Conservation (phyloP, 2,113 vertebrate species). For the Microcebus ravelobensis region DNA sequence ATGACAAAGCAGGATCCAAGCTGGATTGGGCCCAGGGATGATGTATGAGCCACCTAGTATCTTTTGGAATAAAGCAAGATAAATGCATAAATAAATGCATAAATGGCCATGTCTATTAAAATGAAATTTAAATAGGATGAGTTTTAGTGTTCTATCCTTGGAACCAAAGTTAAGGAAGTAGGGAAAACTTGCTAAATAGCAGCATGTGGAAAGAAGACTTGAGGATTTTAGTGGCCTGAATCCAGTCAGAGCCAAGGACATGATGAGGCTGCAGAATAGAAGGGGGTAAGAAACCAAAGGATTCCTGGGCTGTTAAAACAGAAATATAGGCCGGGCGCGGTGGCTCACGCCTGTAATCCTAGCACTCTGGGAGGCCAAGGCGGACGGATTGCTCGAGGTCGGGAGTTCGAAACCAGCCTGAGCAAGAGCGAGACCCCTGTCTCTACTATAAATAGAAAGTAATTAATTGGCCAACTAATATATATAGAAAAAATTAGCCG, state of each 20-base stretch:
- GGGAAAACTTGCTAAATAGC: conserved; percentile 43
- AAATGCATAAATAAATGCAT: conserved; percentile 24
- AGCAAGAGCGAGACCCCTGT: no score
- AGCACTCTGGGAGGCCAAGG: no score
- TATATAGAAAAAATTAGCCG: no score
- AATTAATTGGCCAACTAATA: no score
- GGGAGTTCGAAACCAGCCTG: no score
- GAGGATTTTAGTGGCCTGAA: conserved; percentile 50
- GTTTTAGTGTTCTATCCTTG: conserved; percentile 36
- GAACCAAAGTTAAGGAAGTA: conserved; percentile 20
- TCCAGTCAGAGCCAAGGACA: background rate
- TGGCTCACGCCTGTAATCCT: no score
- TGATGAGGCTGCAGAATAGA: conserved; percentile 41
- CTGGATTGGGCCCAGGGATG: background rate
- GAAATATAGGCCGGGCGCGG: conserved; percentile 25
- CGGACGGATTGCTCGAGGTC: no score
- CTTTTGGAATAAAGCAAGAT: conserved; percentile 49
- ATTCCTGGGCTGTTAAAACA: conserved; percentile 49
- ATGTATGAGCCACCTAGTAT: conserved; percentile 6
- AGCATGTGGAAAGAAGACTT: background rate
- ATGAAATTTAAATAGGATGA: conserved; percentile 35
- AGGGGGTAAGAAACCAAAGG: background rate
- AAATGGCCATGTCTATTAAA: conserved; percentile 31
- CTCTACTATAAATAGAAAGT: no score
- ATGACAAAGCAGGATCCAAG: conserved; percentile 18